Conservation (phyloP, 2,113 vertebrate genomes). For the Hypocryptadius cinnamomeus region DNA sequence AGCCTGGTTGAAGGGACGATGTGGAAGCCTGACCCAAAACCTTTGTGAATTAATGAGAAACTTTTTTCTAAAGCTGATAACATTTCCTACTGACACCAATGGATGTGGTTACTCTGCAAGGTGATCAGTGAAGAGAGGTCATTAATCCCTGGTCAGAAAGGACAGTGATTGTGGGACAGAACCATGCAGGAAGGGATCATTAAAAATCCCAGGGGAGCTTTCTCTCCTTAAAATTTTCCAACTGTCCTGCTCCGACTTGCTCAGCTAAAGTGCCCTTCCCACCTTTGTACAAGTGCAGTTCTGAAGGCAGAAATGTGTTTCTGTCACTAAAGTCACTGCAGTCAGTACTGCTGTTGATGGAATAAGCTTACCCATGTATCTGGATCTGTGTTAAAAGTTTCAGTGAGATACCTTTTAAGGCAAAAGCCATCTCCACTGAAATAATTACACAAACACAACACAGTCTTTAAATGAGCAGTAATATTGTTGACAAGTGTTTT, state of each 20-base stretch:
- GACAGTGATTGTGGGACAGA: not conserved
- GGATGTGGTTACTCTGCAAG: not conserved
- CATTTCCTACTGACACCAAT: not conserved
- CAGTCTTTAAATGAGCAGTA: not conserved
- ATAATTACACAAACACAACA: not conserved
- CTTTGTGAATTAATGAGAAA: not conserved
- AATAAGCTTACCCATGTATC: not conserved
- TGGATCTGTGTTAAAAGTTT: not conserved
- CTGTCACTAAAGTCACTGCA: not conserved
- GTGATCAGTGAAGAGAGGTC: not conserved
- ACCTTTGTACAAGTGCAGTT: not conserved
- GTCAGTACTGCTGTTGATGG: not conserved
- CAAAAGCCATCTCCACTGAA: not conserved
- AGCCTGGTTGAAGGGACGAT: not conserved
- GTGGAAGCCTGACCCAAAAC: not conserved
- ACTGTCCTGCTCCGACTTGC: not conserved
- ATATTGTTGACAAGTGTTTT: not conserved
- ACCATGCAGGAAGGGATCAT: not conserved
- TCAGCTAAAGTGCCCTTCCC: not conserved
- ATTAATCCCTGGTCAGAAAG: not conserved
- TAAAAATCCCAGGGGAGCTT: not conserved
- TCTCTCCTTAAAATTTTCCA: not conserved
- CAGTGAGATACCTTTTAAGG: not conserved
- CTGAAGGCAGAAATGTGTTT: not conserved
- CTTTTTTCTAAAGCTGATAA: not conserved